A percentile compares a stretch with the other conserved stretches of the same genome.
Evolutionary conservation across 2,888 invertebrate genomes (phyloP).

Genomic region (Pristionchus arcanus): DNA sequence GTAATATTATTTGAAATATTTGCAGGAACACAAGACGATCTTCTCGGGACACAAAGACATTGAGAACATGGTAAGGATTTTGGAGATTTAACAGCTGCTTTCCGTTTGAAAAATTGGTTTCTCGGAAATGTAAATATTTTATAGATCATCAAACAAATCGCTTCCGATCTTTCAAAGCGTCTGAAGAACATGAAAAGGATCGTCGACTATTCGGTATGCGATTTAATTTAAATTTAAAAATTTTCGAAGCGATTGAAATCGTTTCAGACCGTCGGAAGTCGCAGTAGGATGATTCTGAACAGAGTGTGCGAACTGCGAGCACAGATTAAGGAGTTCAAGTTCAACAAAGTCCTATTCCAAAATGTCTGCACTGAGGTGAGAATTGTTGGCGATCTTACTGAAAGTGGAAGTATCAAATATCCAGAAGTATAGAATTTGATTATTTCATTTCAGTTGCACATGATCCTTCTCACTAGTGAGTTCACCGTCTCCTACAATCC

Average conservation of each 20-base stretch:
- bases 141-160: conserved; percentile 3
- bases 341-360: neutral
- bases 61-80: neutral
- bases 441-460: neutral
- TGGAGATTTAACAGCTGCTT: too few relatives aligned
- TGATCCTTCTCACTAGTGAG: neutral
- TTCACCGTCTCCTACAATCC: neutral
- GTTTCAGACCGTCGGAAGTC: neutral
- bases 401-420: neutral
- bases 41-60: neutral
- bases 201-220: neutral
- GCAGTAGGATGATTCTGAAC: neutral
- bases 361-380: neutral
- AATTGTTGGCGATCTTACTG: neutral
- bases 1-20: too few relatives aligned
- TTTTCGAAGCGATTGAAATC: neutral
- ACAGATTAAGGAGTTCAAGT: neutral
- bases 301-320: neutral
- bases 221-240: neutral
- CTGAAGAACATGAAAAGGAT: neutral
- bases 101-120: neutral
- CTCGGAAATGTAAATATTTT: neutral
- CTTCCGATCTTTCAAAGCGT: neutral
- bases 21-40: conserved; percentile 3
- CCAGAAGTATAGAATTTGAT: neutral